Conservation (phyloP, 2,888 invertebrate genomes). For the Campoplex nolae region DNA sequence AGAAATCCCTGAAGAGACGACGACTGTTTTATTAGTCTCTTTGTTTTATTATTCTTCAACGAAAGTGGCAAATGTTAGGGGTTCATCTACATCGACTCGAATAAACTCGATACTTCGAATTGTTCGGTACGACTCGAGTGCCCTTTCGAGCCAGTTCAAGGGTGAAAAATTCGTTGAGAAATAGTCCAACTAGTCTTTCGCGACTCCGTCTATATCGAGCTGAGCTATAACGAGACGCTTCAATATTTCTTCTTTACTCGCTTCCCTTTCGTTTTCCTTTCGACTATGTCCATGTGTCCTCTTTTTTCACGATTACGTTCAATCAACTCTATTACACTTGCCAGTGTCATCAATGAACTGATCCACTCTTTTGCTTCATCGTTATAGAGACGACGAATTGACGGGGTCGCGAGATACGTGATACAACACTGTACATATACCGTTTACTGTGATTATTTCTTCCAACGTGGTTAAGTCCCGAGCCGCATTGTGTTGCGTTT, state of each 20-base stretch:
- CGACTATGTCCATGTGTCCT: background rate
- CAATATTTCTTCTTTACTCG: background rate
- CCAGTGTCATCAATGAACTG: background rate
- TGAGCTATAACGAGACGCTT: background rate
- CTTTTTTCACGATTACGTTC: background rate
- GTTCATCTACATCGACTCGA: background rate
- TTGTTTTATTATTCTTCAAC: background rate
- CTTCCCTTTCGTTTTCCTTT: background rate
- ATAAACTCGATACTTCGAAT: background rate
- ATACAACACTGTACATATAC: slow-evolving; percentile 67
- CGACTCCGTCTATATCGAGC: slow-evolving; percentile 59
- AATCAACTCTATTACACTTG: background rate
- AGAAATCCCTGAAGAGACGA: slow-evolving; percentile 18
- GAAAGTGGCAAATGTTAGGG: background rate
- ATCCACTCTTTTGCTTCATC: background rate
- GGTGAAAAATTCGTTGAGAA: slow-evolving; percentile 49
- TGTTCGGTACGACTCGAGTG: background rate
- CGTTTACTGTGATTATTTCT: slow-evolving; percentile 72
- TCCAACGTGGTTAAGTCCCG: slow-evolving; percentile 69
- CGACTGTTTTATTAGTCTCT: background rate
- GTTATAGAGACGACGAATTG: slow-evolving; percentile 22
- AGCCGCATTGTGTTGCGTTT: slow-evolving; percentile 64
- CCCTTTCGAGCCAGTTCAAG: background rate
- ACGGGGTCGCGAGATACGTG: slow-evolving; percentile 61
- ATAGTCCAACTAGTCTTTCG: slow-evolving; percentile 68